These are phyloP conservation scores for Aptenodytes forsteri DNA, from an alignment of 2,113 vertebrate species.

Conservation along the genomic window DNA sequence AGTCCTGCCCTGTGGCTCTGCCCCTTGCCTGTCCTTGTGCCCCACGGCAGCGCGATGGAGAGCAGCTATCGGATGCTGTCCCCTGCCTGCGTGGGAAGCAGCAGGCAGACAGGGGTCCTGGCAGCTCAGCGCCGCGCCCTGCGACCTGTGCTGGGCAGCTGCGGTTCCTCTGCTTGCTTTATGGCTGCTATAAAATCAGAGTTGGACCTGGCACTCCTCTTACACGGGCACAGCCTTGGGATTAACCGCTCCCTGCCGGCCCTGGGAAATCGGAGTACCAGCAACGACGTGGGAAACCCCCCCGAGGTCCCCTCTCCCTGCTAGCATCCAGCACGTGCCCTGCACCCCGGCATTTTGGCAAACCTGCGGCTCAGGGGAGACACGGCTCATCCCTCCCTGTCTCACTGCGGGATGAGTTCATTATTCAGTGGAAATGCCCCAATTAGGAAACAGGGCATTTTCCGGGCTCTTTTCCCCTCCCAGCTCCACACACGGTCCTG, in stretches of 20 bases:
- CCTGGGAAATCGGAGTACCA: neutral
- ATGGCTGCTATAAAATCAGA: neutral
- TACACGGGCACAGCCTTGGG: neutral
- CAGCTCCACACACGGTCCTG: rapidly evolving
- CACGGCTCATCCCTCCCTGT: neutral
- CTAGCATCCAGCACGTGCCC: neutral
- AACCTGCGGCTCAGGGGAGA: rapidly evolving
- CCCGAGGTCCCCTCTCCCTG: rapidly evolving
- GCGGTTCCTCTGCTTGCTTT: rapidly evolving
- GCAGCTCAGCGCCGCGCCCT: neutral
- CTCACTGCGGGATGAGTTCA: rapidly evolving
- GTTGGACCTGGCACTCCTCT: neutral
- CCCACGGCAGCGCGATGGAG: neutral
- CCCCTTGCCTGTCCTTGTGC: neutral
- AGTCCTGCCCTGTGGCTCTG: neutral
- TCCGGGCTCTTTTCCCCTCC: neutral
- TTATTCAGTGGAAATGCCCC: neutral
- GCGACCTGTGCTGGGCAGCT: neutral
- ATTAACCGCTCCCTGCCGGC: neutral
- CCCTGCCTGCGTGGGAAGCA: neutral
- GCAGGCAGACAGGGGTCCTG: rapidly evolving
- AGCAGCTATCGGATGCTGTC: neutral
- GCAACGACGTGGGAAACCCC: neutral
- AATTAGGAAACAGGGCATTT: neutral
- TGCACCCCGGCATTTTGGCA: rapidly evolving